Percentiles rank a stretch among this genome's conserved stretches.
Evolutionary conservation across 2,888 invertebrate genomes (phyloP).

Genomic region (Sarcophaga carnaria): DNA sequence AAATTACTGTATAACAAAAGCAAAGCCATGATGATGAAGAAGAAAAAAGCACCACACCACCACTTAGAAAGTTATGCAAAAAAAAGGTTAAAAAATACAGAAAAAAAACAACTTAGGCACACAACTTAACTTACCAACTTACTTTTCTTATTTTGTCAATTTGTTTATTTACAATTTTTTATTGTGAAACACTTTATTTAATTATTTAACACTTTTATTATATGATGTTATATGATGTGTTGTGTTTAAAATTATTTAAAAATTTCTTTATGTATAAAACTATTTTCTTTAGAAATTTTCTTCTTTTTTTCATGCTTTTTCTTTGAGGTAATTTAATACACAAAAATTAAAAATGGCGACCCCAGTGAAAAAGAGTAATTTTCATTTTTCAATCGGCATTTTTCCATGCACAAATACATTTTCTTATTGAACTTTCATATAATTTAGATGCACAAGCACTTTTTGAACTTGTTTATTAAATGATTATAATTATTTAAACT

Average conservation of each 20-base stretch:
- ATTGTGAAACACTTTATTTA: neutral
- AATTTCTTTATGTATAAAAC: slow-evolving; percentile 21
- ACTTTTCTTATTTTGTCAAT: slow-evolving; percentile 17
- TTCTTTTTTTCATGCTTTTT: slow-evolving; percentile 54
- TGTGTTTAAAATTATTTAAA: slow-evolving; percentile 1
- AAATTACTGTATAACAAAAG: slow-evolving; percentile 46
- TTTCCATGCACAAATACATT: slow-evolving; percentile 16
- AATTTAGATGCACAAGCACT: neutral
- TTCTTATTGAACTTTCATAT: slow-evolving; percentile 5
- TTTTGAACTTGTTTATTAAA: neutral
- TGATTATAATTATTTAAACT: slow-evolving; percentile 17
- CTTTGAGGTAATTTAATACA: slow-evolving; percentile 62
- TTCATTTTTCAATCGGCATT: slow-evolving; percentile 23
- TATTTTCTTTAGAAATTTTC: slow-evolving; percentile 46
- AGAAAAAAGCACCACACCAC: slow-evolving; percentile 14
- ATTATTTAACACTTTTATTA: neutral
- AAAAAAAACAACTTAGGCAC: slow-evolving; percentile 9
- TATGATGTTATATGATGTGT: neutral
- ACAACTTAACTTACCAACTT: slow-evolving; percentile 23
- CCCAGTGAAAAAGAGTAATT: slow-evolving; percentile 22
- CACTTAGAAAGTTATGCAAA: slow-evolving; percentile 49
- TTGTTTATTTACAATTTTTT: slow-evolving; percentile 2
- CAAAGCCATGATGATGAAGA: slow-evolving; percentile 2
- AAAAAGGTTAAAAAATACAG: neutral
- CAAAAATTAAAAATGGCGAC: slow-evolving; percentile 66